phyloP scores from a whole-genome alignment of 2,113 vertebrate genomes.

The Larimichthys polyactis region DNA sequence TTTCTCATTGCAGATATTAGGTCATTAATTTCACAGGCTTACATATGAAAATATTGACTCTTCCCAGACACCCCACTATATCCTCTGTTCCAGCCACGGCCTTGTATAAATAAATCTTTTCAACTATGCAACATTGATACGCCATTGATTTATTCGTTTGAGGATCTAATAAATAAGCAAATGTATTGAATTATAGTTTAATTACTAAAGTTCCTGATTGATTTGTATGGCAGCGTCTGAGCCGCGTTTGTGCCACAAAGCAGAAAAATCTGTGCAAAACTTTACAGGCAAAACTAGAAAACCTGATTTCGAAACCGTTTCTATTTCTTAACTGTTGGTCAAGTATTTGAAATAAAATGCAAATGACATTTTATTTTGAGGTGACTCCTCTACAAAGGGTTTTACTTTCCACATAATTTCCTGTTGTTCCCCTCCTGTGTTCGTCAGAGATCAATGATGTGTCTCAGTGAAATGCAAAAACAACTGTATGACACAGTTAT shows the following conservation, averaged over 20 bases:
- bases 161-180: conserved; percentile 79
- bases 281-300: background rate
- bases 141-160: conserved; percentile 78
- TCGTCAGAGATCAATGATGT: conserved; percentile 37
- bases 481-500: conserved; percentile 51
- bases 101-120: conserved; percentile 79
- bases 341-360: background rate
- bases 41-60: conserved; percentile 87
- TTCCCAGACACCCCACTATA: conserved; percentile 80
- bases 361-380: background rate
- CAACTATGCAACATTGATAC: conserved; percentile 71
- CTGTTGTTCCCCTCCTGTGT: conserved; percentile 12
- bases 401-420: background rate
- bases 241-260: background rate
- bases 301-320: background rate
- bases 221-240: conserved; percentile 60
- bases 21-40: conserved; percentile 85
- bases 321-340: background rate
- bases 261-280: conserved; percentile 12
- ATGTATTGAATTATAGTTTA: conserved; percentile 75
- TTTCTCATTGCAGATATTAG: conserved; percentile 83
- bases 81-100: conserved; percentile 62
- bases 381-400: background rate
- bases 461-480: conserved; percentile 11
- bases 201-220: conserved; percentile 70